These are phyloP conservation scores for Pollenia griseotomentosa DNA, from an alignment of 2,888 invertebrate genomes.

Conservation along the genomic window DNA sequence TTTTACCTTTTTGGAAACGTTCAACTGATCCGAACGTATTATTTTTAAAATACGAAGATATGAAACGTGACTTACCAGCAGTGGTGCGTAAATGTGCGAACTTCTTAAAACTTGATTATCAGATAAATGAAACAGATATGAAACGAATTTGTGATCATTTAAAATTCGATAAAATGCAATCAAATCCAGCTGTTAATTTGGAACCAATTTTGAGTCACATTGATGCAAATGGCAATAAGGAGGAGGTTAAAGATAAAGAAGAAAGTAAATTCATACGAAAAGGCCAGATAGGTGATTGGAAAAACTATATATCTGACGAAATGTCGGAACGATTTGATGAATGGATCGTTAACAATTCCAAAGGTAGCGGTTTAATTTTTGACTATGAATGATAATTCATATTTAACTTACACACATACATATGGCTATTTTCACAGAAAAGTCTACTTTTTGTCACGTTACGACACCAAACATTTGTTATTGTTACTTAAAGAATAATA, in stretches of 20 bases:
- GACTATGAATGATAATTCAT: constrained; percentile 82
- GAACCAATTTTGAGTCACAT: constrained; percentile 86
- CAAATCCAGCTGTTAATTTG: constrained; percentile 91
- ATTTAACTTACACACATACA: background rate
- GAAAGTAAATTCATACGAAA: constrained; percentile 89
- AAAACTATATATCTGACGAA: constrained; percentile 90
- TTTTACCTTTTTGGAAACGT: constrained; percentile 88
- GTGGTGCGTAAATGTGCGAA: constrained; percentile 88
- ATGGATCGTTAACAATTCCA: constrained; percentile 88
- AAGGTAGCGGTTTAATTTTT: constrained; percentile 87
- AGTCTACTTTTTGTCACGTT: too few species aligned
- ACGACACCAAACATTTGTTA: too few species aligned
- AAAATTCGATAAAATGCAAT: constrained; percentile 92
- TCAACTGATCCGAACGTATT: constrained; percentile 89
- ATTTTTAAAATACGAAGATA: constrained; percentile 92
- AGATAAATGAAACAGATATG: constrained; percentile 88
- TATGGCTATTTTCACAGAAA: too few species aligned
- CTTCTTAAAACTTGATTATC: constrained; percentile 86
- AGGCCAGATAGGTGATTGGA: constrained; percentile 91
- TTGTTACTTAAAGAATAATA: too few species aligned
- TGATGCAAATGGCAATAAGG: constrained; percentile 68
- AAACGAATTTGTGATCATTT: constrained; percentile 89
- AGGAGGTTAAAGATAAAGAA: constrained; percentile 18
- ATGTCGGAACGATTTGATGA: constrained; percentile 89
- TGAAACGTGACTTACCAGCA: constrained; percentile 89